Base-by-base conservation (phyloP, 2,797 vertebrate genomes). In the Saxicola maurus region DNA sequence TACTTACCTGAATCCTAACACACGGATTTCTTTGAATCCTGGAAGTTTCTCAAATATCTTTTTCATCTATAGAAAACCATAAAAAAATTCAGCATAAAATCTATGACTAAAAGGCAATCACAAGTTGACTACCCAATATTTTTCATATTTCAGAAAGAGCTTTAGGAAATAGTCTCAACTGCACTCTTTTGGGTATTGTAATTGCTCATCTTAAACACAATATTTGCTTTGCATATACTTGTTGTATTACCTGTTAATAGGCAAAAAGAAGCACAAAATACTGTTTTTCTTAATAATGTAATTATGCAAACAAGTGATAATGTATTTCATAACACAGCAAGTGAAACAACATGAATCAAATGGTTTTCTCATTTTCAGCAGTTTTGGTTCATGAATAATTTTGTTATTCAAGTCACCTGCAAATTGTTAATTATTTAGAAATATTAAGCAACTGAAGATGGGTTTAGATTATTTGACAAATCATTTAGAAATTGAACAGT, bases 1-100 rank as follows among this genome's bases (percentile, higher is more conserved):
- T 94, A 98, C 98, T 97, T 91, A 99, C 98, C 98, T 98, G 97
- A 99, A 99, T 91, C 98, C 96, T 91, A 98, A 87, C 37, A 99
- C 98, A 0, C 91, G 96, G 79, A 99, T 97, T 92, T 97, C 97
- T 96, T 98, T 98, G 82, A 98, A 99, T 90, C 98, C 98, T 57
- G 98, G 97, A 65, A 99, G 96, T 93, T 98, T 98, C 91, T 98
- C 97, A 91, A 99, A 98, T 87, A 97, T 97, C 25, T 98, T 98
- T 95, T 97, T 97, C 98, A 99, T 98, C 99, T 99, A 95, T 8
- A 90, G 68, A 90, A 81, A 96, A 86, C 48, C 75, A 93, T 72
- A 16, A 78, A 81, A 35, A 52, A 59, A 35, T 24, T 80, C 37
- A 68, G 13, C 25, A 7, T 46, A 84, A 76, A 17, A 48, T 80